These are phyloP conservation scores for Schlechtendalia chinensis DNA, from an alignment of 1,140 invertebrate species.

Conservation along the genomic window DNA sequence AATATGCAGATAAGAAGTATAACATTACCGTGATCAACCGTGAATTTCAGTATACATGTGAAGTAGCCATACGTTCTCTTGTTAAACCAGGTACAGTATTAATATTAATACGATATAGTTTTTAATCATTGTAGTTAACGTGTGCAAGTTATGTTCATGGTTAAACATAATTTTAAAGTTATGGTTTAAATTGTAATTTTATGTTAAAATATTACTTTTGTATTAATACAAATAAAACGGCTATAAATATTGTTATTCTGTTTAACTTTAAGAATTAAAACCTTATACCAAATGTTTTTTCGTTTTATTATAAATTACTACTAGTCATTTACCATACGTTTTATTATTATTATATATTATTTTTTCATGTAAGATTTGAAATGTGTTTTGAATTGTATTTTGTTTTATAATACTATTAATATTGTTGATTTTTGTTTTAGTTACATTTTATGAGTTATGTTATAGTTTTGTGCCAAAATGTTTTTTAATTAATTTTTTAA, in stretches of 20 bases:
- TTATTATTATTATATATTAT: slow-evolving; percentile 2
- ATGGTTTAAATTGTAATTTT: neutral
- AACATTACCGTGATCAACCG: no score
- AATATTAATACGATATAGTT: slow-evolving; percentile 4
- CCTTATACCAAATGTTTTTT: neutral
- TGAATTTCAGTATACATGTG: no score
- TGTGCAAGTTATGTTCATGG: no score
- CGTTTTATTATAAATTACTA: neutral
- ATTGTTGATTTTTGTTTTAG: slow-evolving; percentile 28
- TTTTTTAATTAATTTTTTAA: slow-evolving; percentile 33
- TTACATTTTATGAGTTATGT: slow-evolving; percentile 33
- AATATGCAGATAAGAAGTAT: no score
- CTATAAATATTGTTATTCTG: slow-evolving; percentile 30
- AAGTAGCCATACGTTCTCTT: no score
- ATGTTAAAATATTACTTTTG: slow-evolving; percentile 22
- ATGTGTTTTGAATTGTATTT: slow-evolving; percentile 18
- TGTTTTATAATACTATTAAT: slow-evolving; percentile 5
- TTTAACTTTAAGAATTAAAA: slow-evolving; percentile 16
- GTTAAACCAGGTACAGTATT: neutral
- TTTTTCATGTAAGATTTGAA: slow-evolving; percentile 15
- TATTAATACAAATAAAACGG: slow-evolving; percentile 1
- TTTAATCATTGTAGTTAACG: slow-evolving; percentile 38
- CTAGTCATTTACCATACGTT: neutral
- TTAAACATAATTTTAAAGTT: neutral
- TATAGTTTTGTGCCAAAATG: slow-evolving; percentile 48